Conservation (phyloP, 1,140 invertebrate genomes). For the Rhagoletis zephyria region DNA sequence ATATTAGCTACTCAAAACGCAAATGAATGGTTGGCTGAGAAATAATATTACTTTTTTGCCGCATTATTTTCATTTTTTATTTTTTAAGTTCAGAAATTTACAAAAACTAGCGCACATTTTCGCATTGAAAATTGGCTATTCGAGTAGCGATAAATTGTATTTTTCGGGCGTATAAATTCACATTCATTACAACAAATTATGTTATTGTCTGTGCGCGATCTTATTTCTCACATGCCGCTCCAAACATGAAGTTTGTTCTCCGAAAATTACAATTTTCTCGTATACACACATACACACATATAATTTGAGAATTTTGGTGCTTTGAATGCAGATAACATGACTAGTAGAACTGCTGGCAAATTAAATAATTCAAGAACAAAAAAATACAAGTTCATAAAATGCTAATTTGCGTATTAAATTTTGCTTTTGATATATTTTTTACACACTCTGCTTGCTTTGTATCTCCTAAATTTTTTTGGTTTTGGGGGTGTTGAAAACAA, state of each 20-base stretch:
- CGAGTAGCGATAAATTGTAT: constrained; percentile 12
- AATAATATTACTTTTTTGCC: too few relatives aligned
- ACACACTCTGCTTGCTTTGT: too few relatives aligned
- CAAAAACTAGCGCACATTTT: too few relatives aligned
- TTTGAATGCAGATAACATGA: too few relatives aligned
- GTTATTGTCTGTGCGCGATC: not conserved
- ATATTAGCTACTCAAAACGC: not conserved
- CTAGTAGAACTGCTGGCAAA: too few relatives aligned
- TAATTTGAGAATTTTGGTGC: too few relatives aligned
- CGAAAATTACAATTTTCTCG: too few relatives aligned
- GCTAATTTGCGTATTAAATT: not conserved
- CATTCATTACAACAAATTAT: constrained; percentile 42
- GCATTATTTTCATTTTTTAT: too few relatives aligned
- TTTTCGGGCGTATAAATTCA: constrained; percentile 28
- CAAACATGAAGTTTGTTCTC: too few relatives aligned
- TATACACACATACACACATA: too few relatives aligned
- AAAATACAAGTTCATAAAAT: not conserved
- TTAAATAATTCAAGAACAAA: too few relatives aligned
- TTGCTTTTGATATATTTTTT: not conserved
- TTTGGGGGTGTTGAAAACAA: not conserved
- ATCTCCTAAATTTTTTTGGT: not conserved
- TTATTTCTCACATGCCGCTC: not conserved
- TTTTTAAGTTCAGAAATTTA: not conserved
- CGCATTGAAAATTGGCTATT: not conserved
- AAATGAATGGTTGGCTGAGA: too few relatives aligned